phyloP scores from a whole-genome alignment of 2,797 vertebrate species.

The Typhlichthys eigenmanni region DNA sequence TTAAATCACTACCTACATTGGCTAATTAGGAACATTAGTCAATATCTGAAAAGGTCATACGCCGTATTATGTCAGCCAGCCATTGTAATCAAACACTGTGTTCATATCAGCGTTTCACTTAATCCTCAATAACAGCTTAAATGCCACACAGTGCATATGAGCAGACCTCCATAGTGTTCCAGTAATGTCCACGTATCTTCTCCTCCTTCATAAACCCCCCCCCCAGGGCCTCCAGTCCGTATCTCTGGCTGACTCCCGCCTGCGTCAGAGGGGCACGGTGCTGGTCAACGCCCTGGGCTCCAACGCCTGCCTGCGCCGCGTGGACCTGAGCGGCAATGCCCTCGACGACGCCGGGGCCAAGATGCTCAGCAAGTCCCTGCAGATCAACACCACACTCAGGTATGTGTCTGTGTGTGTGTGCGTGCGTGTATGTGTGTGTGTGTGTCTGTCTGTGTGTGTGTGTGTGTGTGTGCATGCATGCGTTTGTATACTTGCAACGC shows the following conservation, averaged over 20 bases:
- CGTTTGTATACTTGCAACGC: too few relatives aligned
- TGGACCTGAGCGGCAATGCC: conserved; percentile 88
- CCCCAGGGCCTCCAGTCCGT: conserved; percentile 85
- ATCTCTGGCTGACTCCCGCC: conserved; percentile 85
- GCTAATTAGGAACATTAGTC: too few relatives aligned
- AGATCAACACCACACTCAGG: conserved; percentile 83
- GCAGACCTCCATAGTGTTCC: neutral
- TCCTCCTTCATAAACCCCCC: neutral
- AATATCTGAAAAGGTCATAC: too few relatives aligned
- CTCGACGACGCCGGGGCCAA: conserved; percentile 90
- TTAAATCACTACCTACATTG: too few relatives aligned
- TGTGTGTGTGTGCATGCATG: neutral
- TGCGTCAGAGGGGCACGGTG: conserved; percentile 86
- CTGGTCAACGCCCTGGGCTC: conserved; percentile 90
- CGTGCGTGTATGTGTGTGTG: conserved; percentile 42
- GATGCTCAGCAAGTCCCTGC: conserved; percentile 92
- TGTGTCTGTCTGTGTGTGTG: neutral
- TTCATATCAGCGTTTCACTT: too few relatives aligned
- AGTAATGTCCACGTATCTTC: neutral
- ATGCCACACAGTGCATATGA: too few relatives aligned
- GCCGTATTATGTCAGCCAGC: too few relatives aligned
- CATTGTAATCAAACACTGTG: too few relatives aligned
- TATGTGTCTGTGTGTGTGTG: conserved; percentile 21
- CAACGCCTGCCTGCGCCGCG: conserved; percentile 85
- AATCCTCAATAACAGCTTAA: too few relatives aligned